phyloP scores from a whole-genome alignment of 2,888 invertebrate species.

The Pristionchus fissidentatus region DNA sequence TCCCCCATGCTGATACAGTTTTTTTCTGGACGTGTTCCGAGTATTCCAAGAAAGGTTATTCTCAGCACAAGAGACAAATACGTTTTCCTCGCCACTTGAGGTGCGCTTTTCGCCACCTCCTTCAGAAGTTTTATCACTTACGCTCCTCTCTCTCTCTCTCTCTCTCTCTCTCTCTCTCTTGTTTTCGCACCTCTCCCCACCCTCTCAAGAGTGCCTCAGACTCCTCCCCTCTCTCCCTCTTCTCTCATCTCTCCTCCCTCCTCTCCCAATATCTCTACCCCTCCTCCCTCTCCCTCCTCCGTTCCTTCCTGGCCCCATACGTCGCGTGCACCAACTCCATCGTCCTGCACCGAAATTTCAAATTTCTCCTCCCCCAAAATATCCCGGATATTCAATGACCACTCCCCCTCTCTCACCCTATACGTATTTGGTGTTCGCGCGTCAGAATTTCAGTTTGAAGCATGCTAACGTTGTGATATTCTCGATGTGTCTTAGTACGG shows the following conservation, averaged over 20 bases:
- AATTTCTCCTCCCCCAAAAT: too few relatives aligned
- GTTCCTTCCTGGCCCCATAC: neutral
- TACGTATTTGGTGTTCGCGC: conserved; percentile 7
- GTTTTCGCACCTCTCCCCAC: conserved; percentile 6
- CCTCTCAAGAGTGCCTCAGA: neutral
- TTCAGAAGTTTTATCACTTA: conserved; percentile 36
- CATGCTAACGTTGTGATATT: too few relatives aligned
- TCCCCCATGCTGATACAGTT: neutral
- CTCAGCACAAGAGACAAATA: too few relatives aligned
- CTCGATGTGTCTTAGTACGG: too few relatives aligned
- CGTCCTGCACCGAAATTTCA: conserved; percentile 14
- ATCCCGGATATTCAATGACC: conserved; percentile 36
- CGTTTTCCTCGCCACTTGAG: conserved; percentile 5
- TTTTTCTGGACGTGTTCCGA: neutral
- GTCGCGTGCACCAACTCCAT: conserved; percentile 4
- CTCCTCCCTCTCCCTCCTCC: neutral
- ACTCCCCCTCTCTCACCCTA: conserved; percentile 13
- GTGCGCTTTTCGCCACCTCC: neutral
- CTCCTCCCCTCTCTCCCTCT: conserved; percentile 24
- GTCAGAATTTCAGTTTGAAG: too few relatives aligned
- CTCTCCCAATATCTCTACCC: neutral
- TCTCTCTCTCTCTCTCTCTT: conserved; percentile 39
- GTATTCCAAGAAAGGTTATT: too few relatives aligned
- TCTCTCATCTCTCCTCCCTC: conserved; percentile 2
- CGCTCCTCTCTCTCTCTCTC: neutral